Percentiles rank a stretch among this genome's conserved stretches.
phyloP scores from a whole-genome alignment of 2,113 vertebrate species.

The Cercocebus atys region DNA sequence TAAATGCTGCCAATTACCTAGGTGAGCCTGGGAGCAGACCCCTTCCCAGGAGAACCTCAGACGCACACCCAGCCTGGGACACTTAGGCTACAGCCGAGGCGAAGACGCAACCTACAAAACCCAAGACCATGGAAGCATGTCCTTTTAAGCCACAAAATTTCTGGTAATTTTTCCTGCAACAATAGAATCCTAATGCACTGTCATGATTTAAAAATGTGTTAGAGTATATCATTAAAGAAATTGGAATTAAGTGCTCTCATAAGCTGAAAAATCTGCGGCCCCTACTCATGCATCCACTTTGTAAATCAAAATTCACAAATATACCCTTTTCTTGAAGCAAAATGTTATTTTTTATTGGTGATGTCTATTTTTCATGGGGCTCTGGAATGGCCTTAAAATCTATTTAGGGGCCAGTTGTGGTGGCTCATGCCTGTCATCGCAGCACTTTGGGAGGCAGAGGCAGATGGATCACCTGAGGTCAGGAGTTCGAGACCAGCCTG shows the following conservation, averaged over 20 bases:
- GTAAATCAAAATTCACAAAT: neutral
- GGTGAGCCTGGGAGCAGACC: neutral
- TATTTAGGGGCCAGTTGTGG: too few relatives aligned
- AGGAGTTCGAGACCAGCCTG: too few relatives aligned
- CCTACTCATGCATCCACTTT: neutral
- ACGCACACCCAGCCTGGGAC: neutral
- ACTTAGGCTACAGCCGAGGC: fast-evolving
- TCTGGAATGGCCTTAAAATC: neutral
- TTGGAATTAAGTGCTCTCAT: neutral
- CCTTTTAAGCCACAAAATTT: neutral
- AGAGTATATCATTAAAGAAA: neutral
- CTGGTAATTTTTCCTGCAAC: neutral
- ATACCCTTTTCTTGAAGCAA: neutral
- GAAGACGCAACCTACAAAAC: fast-evolving
- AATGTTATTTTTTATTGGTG: neutral
- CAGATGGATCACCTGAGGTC: too few relatives aligned
- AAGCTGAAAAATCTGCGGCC: neutral
- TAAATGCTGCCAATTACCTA: fast-evolving
- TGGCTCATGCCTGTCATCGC: too few relatives aligned
- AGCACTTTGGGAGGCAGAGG: too few relatives aligned
- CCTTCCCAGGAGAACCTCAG: neutral
- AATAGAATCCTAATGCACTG: fast-evolving
- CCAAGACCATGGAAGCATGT: neutral
- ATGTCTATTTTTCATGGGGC: neutral
- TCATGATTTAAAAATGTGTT: neutral